These are phyloP conservation scores for Aselliscus stoliczkanus DNA, from an alignment of 2,797 vertebrate genomes.

Conservation along the genomic window DNA sequence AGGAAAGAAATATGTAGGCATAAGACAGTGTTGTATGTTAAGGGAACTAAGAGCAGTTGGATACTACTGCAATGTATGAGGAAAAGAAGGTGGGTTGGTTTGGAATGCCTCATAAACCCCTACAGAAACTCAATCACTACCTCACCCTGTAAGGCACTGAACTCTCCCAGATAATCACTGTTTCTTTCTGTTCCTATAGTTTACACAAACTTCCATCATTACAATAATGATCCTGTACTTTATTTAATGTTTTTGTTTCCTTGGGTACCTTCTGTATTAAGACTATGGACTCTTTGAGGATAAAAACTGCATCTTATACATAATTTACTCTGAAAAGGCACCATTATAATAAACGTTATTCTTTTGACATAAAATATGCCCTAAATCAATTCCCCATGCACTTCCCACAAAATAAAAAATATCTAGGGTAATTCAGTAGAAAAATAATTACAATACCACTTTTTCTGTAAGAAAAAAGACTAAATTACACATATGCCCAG, in stretches of 20 bases:
- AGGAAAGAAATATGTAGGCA: neutral
- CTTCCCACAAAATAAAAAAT: constrained; percentile 10
- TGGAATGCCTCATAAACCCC: neutral
- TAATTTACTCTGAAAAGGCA: constrained; percentile 17
- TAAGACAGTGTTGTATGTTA: neutral
- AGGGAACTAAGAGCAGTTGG: neutral
- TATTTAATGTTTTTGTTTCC: constrained; percentile 22
- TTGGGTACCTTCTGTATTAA: neutral
- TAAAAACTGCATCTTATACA: constrained; percentile 23
- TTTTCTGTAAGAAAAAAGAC: constrained; percentile 10
- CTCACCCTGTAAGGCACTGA: neutral
- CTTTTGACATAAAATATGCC: constrained; percentile 30
- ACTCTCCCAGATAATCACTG: constrained; percentile 10
- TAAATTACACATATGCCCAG: neutral
- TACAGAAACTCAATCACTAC: neutral
- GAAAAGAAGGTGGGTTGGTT: neutral
- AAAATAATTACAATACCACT: neutral
- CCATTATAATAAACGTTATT: neutral
- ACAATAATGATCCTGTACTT: neutral
- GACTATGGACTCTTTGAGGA: neutral
- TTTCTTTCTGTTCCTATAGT: constrained; percentile 6
- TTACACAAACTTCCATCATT: constrained; percentile 4
- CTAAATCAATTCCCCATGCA: constrained; percentile 13
- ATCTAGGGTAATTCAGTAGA: neutral
- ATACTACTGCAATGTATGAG: neutral